Conservation (phyloP, 2,113 vertebrate species). For the Bubo scandiacus region DNA sequence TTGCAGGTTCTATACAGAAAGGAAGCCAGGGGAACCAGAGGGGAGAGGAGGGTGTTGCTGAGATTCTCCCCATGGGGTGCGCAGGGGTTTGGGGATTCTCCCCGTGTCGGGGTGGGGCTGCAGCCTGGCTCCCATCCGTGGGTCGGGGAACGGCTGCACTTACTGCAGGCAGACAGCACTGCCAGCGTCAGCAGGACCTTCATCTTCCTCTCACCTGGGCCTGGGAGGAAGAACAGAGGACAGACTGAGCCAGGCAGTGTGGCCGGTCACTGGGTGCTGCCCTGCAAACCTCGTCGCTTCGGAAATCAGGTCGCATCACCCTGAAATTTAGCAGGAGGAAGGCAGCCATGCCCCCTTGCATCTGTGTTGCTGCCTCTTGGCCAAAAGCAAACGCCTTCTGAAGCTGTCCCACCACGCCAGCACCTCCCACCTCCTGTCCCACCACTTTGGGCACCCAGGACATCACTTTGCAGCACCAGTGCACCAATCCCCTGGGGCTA, state of each 20-base stretch:
- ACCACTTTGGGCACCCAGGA: rapidly evolving
- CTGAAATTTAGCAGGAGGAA: not conserved
- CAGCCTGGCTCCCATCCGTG: not conserved
- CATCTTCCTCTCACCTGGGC: constrained; percentile 15
- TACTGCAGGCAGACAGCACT: constrained; percentile 24
- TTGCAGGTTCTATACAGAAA: not conserved
- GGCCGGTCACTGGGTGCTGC: not conserved
- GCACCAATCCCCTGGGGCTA: rapidly evolving
- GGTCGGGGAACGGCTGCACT: not conserved
- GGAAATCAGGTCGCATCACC: not conserved
- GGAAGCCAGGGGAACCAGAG: rapidly evolving
- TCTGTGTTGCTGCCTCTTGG: not conserved
- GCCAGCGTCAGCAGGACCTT: not conserved
- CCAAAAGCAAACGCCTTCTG: rapidly evolving
- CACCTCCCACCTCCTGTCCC: not conserved
- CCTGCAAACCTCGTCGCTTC: not conserved
- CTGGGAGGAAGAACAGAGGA: not conserved
- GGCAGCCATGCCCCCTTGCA: not conserved
- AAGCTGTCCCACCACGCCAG: not conserved
- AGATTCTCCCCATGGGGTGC: not conserved
- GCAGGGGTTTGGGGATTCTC: not conserved
- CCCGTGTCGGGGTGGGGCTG: rapidly evolving
- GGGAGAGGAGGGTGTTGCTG: not conserved
- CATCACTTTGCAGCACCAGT: not conserved
- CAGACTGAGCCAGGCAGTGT: not conserved